These are phyloP conservation scores for Drosophila pachea DNA, from an alignment of 1,140 invertebrate species.

Conservation along the genomic window DNA sequence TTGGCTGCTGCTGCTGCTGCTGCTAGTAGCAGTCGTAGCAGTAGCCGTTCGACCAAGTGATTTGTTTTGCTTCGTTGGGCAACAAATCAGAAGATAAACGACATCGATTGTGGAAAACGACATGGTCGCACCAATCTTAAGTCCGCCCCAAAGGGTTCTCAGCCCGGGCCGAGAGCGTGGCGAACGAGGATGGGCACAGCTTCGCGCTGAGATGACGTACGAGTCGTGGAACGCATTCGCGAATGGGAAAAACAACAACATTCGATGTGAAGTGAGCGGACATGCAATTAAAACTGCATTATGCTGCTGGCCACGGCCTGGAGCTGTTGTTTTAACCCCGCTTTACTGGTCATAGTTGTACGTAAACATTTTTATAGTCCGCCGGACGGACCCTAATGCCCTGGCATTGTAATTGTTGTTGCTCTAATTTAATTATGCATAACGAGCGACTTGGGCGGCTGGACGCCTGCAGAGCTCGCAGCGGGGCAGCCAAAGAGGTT, in stretches of 20 bases:
- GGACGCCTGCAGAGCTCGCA: slow-evolving; percentile 22
- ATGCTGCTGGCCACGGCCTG: slow-evolving; percentile 28
- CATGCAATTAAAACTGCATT: slow-evolving; percentile 71
- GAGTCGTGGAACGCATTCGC: slow-evolving; percentile 15
- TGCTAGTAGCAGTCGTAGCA: slow-evolving; percentile 41
- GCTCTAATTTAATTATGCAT: slow-evolving; percentile 65
- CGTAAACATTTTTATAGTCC: slow-evolving; percentile 55
- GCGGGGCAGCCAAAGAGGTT: slow-evolving; percentile 32
- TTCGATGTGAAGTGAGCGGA: slow-evolving; percentile 16
- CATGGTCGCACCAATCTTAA: slow-evolving; percentile 40
- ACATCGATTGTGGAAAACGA: slow-evolving; percentile 73
- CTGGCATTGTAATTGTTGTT: slow-evolving; percentile 23
- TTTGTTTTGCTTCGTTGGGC: slow-evolving; percentile 75
- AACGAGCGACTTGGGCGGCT: slow-evolving; percentile 35
- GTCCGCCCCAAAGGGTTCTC: slow-evolving; percentile 37
- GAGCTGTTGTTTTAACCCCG: slow-evolving; percentile 35
- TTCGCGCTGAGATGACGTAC: slow-evolving; percentile 13
- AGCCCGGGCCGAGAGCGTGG: slow-evolving; percentile 10
- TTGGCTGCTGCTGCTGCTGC: no score
- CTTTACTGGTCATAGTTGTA: slow-evolving; percentile 24
- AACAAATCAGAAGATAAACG: slow-evolving; percentile 77
- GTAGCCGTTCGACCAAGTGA: slow-evolving; percentile 67
- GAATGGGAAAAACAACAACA: slow-evolving; percentile 1
- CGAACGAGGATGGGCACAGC: slow-evolving; percentile 37
- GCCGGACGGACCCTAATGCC: not conserved